phyloP scores from a whole-genome alignment of 2,888 invertebrate species.

The Oxycera nigricornis region DNA sequence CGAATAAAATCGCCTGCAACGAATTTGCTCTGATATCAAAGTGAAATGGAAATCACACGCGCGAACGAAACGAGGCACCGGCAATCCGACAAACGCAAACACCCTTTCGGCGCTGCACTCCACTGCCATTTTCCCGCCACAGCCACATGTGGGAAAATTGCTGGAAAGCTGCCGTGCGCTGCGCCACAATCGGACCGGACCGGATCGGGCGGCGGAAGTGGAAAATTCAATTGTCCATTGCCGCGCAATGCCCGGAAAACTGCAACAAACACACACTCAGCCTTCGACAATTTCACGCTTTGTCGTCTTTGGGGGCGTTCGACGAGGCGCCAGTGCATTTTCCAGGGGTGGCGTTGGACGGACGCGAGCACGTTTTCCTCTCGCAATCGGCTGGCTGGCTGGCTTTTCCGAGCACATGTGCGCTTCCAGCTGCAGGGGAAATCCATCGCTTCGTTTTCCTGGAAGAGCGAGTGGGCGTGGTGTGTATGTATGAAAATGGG shows the following conservation, averaged over 20 bases:
- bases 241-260: constrained; percentile 28
- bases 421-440: constrained; percentile 19
- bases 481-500: too few species aligned
- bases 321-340: constrained; percentile 17
- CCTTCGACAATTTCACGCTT: constrained; percentile 11
- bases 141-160: background rate
- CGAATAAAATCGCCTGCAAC: constrained; percentile 42
- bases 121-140: constrained; percentile 30
- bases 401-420: constrained; percentile 30
- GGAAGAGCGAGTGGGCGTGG: too few species aligned
- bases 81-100: background rate
- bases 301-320: background rate
- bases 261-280: constrained; percentile 3
- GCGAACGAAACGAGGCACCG: constrained; percentile 36
- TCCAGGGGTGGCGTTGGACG: constrained; percentile 16
- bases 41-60: constrained; percentile 39
- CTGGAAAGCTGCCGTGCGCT: constrained; percentile 1
- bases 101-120: constrained; percentile 17
- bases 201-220: background rate
- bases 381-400: background rate
- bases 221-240: constrained; percentile 21
- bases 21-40: constrained; percentile 31
- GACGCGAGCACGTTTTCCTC: constrained; percentile 16
- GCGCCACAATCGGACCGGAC: background rate
- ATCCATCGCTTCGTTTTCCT: constrained; percentile 5